Conservation (phyloP, 2,797 vertebrate genomes). For the Macropodus opercularis region DNA sequence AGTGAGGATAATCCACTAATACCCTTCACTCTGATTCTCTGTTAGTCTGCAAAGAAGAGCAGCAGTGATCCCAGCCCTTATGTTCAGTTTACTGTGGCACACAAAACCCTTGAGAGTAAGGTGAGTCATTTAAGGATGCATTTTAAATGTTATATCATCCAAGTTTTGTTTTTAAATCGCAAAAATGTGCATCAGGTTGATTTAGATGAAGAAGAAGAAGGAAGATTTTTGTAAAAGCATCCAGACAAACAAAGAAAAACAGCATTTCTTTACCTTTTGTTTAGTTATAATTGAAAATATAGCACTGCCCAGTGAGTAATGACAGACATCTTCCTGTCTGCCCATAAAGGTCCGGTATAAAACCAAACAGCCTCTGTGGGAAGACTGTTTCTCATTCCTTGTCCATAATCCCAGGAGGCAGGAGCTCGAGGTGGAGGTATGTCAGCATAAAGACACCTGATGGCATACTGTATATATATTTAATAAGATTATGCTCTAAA, state of each 20-base stretch:
- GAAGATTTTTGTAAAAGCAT: not conserved
- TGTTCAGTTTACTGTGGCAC: conserved; percentile 91
- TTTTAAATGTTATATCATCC: not conserved
- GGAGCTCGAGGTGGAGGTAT: conserved; percentile 96
- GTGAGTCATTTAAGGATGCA: conserved; percentile 71
- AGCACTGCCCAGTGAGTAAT: too few species aligned
- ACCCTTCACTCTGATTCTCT: conserved; percentile 30
- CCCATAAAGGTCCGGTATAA: conserved; percentile 89
- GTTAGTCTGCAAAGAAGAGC: conserved; percentile 92
- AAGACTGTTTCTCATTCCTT: conserved; percentile 94
- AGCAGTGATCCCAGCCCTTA: conserved; percentile 92
- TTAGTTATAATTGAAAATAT: too few species aligned
- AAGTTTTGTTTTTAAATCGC: not conserved
- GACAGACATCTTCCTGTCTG: conserved; percentile 22
- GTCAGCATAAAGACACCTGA: too few species aligned
- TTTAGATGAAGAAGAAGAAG: not conserved
- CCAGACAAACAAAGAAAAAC: not conserved
- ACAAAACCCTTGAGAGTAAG: conserved; percentile 93
- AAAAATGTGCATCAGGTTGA: not conserved
- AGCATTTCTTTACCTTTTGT: not conserved
- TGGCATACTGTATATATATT: too few species aligned
- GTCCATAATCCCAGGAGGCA: conserved; percentile 93
- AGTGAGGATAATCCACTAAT: conserved; percentile 13
- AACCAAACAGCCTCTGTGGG: conserved; percentile 96
- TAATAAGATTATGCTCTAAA: not conserved